These are phyloP conservation scores for Trachelus troglodyta DNA, from an alignment of 2,888 invertebrate genomes.

Conservation along the genomic window DNA sequence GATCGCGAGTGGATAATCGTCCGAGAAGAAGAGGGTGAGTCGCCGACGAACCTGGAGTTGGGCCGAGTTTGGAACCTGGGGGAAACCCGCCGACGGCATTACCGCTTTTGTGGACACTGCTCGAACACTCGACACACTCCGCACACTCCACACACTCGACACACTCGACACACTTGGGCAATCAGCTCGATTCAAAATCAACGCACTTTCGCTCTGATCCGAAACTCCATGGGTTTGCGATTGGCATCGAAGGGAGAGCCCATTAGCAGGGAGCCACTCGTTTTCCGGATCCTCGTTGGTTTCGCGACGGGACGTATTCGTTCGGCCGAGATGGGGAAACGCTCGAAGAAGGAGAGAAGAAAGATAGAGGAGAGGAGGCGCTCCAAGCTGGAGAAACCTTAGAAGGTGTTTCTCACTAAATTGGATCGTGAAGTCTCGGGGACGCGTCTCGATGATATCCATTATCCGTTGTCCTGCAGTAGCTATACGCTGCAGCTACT, in stretches of 20 bases:
- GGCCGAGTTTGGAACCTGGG: not conserved
- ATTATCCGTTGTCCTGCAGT: no score
- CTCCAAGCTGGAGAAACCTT: conserved; percentile 13
- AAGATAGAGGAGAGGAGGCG: not conserved
- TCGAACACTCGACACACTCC: conserved; percentile 52
- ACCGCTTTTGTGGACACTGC: conserved; percentile 61
- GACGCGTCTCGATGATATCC: no score
- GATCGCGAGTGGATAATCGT: conserved; percentile 63
- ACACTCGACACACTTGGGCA: conserved; percentile 52
- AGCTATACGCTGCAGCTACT: no score
- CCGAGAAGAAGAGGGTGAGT: conserved; percentile 56
- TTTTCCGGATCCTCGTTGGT: not conserved
- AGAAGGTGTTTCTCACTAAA: conserved; percentile 16
- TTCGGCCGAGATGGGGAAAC: not conserved
- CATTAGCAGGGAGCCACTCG: no score
- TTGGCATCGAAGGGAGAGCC: not conserved
- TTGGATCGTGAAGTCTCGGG: conserved; percentile 6
- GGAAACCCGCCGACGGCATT: conserved; percentile 41
- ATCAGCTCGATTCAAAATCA: conserved; percentile 62
- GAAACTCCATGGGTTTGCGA: not conserved
- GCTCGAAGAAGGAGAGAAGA: no score
- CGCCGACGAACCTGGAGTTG: no score
- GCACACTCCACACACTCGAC: conserved; percentile 51
- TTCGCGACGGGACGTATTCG: not conserved
- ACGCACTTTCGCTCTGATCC: conserved; percentile 31